Conservation (phyloP, 2,113 vertebrate genomes). For the Furnarius figulus region DNA sequence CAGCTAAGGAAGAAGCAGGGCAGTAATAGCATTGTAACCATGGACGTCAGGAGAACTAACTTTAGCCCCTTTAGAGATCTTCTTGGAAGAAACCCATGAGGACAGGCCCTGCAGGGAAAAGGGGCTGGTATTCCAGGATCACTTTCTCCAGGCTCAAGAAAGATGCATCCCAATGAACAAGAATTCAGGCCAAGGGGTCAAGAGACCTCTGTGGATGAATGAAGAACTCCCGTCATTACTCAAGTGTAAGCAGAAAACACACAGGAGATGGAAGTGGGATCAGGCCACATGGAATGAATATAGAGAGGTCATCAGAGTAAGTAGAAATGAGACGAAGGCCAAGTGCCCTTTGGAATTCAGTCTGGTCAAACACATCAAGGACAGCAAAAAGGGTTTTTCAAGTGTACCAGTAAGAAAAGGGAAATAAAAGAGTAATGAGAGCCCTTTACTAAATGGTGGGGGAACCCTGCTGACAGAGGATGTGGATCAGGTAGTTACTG, state of each 20-base stretch:
- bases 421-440: background rate
- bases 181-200: background rate
- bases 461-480: background rate
- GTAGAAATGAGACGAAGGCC: background rate
- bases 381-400: background rate
- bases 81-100: background rate
- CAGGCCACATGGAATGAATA: background rate
- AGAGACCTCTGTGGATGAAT: background rate
- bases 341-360: background rate
- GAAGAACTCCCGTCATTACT: background rate
- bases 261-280: background rate
- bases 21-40: background rate
- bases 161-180: background rate
- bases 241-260: background rate
- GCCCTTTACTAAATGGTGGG: background rate
- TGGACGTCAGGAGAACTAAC: background rate
- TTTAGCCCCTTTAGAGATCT: background rate
- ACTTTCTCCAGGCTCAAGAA: background rate
- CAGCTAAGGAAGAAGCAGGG: fast-evolving
- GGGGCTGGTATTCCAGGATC: background rate
- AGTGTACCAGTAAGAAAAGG: background rate
- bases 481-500: background rate
- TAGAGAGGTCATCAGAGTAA: background rate
- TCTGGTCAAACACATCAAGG: background rate
- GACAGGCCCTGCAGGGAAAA: background rate